Conservation (phyloP, 2,888 invertebrate species). For the Apodemia hepburni region DNA sequence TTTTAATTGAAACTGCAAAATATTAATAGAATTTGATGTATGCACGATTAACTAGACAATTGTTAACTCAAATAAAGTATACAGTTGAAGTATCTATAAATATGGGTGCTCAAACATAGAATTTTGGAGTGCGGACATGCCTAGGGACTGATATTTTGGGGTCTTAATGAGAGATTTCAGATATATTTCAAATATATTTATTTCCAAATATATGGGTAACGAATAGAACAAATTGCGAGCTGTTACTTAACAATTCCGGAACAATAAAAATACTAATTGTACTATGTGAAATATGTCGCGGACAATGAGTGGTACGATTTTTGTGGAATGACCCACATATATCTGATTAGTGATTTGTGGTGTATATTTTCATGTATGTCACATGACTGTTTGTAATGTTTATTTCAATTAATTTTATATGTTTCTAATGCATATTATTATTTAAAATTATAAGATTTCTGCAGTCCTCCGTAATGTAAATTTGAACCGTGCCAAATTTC, state of each 20-base stretch:
- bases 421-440: no score
- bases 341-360: no score
- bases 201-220: neutral
- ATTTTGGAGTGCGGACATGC: slow-evolving; percentile 2
- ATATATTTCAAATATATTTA: neutral
- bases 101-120: slow-evolving; percentile 1
- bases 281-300: neutral
- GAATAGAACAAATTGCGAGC: neutral
- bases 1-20: slow-evolving; percentile 1
- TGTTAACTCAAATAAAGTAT: neutral
- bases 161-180: slow-evolving; percentile 3
- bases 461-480: no score
- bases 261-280: neutral
- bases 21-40: slow-evolving; percentile 3
- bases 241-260: neutral
- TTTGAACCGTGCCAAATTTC: no score
- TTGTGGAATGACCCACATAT: neutral
- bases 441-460: no score
- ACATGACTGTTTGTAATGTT: no score
- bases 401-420: no score
- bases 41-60: neutral
- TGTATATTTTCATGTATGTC: no score
- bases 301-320: neutral
- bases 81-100: slow-evolving; percentile 1
- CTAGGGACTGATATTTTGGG: neutral